Evolutionary conservation across 1,140 invertebrate species (phyloP), one percentile per base, ranked within the genome.

Genomic region (Neodiprion pinetum): DNA sequence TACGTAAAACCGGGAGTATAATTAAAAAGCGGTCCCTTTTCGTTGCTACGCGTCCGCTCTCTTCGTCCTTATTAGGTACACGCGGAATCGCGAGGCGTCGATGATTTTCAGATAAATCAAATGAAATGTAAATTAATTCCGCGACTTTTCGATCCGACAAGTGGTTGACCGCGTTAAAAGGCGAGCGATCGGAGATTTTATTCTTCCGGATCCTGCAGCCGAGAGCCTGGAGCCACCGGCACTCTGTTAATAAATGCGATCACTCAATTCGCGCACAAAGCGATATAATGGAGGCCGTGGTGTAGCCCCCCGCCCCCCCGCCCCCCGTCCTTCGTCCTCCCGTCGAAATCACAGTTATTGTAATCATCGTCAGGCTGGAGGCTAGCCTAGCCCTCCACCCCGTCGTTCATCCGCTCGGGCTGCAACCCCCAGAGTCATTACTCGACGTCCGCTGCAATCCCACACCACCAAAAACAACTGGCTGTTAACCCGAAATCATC

Each of bases 401-500:
- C 73, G 48, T 53, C 73, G 14, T 17, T 65, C 53, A 72, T 53
- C 50, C 72, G 21, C 78, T 82, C 77, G 77, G 82, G 82, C 81
- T 77, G 79, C 80, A 82, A 79, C 85, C 85, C 83, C 86, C 85
- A 85, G 84, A 88, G 86, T 88, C 86, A 88, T 88, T 88, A 88
- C 86, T 88, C 87, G 86, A 88, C 83, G 85, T 88, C 86, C 85
- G 83, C 83, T 83, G 74, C 80, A 68, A 76, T 83, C 84, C 82
- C 84, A 81, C 78, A 80, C 81, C 83, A 84, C 83, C 80, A 80
- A 82, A 88, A 88, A 88, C 84, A 88, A 87, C 86, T 87, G 82
- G 80, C 84, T 83, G 86, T 88, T 88, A 88, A 88, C 88, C 87
- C 87, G 87, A 88, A 88, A 88, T 88, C 87, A 88, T 88, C 84